A percentile compares a stretch with the other conserved stretches of the same genome.
Conservation (phyloP, 2,113 vertebrate species). For the Mirza zaza region DNA sequence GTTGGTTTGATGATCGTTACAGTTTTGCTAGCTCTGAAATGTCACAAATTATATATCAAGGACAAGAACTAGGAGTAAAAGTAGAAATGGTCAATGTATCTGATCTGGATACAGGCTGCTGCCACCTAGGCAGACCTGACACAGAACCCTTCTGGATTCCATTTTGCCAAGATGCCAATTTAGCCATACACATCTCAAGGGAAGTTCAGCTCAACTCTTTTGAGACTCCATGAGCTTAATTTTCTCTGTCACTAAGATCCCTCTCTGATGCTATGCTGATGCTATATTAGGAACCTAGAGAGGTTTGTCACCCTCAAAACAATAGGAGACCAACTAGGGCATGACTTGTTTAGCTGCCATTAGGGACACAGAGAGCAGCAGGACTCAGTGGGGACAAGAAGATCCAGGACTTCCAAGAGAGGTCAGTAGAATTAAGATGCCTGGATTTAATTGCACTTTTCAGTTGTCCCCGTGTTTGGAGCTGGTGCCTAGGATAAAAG, state of each 20-base stretch:
- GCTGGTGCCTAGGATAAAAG: neutral
- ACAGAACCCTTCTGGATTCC: neutral
- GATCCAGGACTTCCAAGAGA: neutral
- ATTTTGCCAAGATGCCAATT: neutral
- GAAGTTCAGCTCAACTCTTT: neutral
- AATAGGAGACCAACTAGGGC: neutral
- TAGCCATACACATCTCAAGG: neutral
- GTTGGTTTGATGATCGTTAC: neutral
- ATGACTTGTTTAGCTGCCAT: neutral
- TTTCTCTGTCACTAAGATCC: neutral
- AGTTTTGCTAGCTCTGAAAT: constrained; percentile 1
- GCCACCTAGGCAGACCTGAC: neutral
- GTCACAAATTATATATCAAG: neutral
- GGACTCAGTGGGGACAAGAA: neutral
- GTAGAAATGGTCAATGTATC: neutral
- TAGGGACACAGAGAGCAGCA: neutral
- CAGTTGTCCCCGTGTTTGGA: neutral
- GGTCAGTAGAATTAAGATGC: neutral
- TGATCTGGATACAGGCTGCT: neutral
- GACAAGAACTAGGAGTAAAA: neutral
- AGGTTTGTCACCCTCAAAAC: constrained; percentile 20
- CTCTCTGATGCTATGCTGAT: neutral
- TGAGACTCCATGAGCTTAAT: neutral
- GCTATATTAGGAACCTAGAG: constrained; percentile 36
- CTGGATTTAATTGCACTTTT: neutral